Evolutionary conservation across 2,888 invertebrate genomes (phyloP), one percentile per base, ranked within the genome.

Genomic region (Caenorhabditis sulstoni): DNA sequence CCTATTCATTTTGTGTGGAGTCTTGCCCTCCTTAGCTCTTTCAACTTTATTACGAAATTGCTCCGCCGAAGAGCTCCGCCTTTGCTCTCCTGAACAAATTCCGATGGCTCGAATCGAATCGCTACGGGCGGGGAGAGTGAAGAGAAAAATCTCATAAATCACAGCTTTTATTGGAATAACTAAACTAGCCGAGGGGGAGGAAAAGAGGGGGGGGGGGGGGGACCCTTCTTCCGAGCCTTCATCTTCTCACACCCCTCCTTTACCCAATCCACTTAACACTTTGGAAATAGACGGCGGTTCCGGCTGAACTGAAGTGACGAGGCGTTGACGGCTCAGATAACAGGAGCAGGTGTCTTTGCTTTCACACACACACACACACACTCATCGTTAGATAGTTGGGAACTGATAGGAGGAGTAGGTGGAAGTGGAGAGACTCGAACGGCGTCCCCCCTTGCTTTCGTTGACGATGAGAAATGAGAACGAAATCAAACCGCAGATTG

Each of bases 221-320:
- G 37, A 22, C 59, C 44, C 53, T 16, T 8, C 35, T 45, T 37
- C 47, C 20, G 29, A 29, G 16, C 29, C 44, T 49, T 49, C 37
- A 7, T 41, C 23, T 47, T 55, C 29, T 59, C 35, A 50, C 61
- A n/a, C 44, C 62, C 71, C 20, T 29, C 29, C 7, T 29, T 29
- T 29, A 62, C 35, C 47, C 57, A 50, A 73, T 64, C 73, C 73
- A 73, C 58, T 73, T 73, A 73, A 73, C 73, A 73, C 73, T 71
- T 71, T 29, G 29, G 29, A 29, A 29, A 29, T 3, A 29, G 68
- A 50, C 45, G 5, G 22, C n/a, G 3, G 16, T 47, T 47, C 18
- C 18, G 47, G 47, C 29, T 23, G 41, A 41, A 14, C 41, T 41
- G 29, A 29, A 29, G 29, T 29, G 29, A 29, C 29, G 29, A 29